Conservation (phyloP, 2,888 invertebrate species). For the Bellardia pandia region DNA sequence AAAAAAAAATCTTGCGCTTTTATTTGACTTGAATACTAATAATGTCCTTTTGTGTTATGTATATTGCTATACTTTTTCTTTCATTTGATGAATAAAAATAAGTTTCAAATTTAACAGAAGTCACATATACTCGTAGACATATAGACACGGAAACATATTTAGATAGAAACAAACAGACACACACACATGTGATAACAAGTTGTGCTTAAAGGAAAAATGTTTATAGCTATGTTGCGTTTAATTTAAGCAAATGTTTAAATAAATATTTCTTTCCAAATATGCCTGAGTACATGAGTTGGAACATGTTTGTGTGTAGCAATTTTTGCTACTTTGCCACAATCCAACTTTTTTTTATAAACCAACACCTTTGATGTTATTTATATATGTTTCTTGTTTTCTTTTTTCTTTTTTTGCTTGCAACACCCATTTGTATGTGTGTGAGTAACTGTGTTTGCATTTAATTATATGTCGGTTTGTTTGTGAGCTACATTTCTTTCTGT, state of each 20-base stretch:
- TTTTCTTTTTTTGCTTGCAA: conserved; percentile 12
- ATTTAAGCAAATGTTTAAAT: conserved; percentile 43
- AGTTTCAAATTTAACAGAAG: conserved; percentile 10
- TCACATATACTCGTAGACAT: not conserved
- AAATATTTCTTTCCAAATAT: conserved; percentile 4
- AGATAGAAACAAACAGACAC: not conserved
- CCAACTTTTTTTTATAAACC: conserved; percentile 41
- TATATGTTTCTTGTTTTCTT: not conserved
- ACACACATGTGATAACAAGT: not conserved
- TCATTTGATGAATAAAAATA: conserved; percentile 33
- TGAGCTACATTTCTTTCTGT: conserved; percentile 32
- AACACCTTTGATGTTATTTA: conserved; percentile 65
- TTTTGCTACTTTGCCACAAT: conserved; percentile 45
- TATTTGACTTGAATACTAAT: conserved; percentile 34
- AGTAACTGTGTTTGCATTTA: not conserved
- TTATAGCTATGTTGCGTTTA: not conserved
- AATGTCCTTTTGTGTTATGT: not conserved
- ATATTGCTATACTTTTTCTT: conserved; percentile 1
- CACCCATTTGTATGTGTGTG: not conserved
- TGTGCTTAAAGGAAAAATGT: not conserved
- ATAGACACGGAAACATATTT: not conserved
- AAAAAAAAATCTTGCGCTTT: not conserved
- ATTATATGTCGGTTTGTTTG: not conserved
- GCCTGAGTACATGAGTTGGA: not conserved
- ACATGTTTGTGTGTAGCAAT: not conserved